phyloP scores from a whole-genome alignment of 2,797 vertebrate species.

The Mergus octosetaceus region DNA sequence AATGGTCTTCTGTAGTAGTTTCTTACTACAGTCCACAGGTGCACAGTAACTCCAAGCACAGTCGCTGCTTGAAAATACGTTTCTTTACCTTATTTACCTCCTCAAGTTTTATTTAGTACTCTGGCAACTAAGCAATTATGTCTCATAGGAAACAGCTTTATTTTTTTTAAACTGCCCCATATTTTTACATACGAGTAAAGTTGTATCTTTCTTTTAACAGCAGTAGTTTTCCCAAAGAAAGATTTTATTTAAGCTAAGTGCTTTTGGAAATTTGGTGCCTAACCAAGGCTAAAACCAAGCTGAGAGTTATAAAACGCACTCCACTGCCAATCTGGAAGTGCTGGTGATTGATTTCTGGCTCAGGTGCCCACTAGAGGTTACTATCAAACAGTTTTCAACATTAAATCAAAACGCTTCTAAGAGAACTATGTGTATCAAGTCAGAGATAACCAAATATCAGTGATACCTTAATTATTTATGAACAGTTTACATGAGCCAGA shows the following conservation, averaged over 20 bases:
- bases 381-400: not conserved
- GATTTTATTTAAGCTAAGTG: not conserved
- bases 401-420: not conserved
- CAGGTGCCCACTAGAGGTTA: not conserved
- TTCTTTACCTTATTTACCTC: not conserved
- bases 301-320: not conserved
- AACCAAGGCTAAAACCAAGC: not conserved
- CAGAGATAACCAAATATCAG: not conserved
- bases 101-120: not conserved
- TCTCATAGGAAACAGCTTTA: not conserved
- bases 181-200: not conserved
- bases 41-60: not conserved
- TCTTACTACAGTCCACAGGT: not conserved
- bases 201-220: not conserved
- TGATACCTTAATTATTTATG: not conserved
- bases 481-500: not conserved
- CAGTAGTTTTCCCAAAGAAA: not conserved
- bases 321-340: not conserved
- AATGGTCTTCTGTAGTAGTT: not conserved
- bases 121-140: not conserved
- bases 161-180: not conserved
- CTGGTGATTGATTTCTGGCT: constrained; percentile 47
- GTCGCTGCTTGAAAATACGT: not conserved
- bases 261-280: not conserved
- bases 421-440: constrained; percentile 8